A percentile compares a stretch with the other conserved stretches of the same genome.
These are phyloP conservation scores for Drosophila atripex DNA, from an alignment of 2,888 invertebrate species.

Conservation along the genomic window DNA sequence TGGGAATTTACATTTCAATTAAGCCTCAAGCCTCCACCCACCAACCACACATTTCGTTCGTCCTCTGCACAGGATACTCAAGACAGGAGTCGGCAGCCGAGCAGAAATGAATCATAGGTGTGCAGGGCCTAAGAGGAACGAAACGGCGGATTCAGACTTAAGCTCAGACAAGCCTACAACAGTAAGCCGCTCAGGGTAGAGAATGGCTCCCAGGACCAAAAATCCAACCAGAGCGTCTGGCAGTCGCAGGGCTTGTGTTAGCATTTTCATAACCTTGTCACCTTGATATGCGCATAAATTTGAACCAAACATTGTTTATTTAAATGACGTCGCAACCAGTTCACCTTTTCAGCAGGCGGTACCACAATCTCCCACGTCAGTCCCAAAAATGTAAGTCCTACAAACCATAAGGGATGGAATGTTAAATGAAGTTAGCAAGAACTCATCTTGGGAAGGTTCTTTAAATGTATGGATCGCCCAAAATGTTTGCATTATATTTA, in stretches of 20 bases:
- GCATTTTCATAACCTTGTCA: slow-evolving; percentile 79
- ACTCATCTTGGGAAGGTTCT: neutral
- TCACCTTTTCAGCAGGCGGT: slow-evolving; percentile 18
- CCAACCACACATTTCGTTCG: slow-evolving; percentile 19
- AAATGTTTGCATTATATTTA: neutral
- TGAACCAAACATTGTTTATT: slow-evolving; percentile 78
- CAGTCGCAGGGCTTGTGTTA: slow-evolving; percentile 48
- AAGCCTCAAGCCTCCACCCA: slow-evolving; percentile 36
- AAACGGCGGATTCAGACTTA: slow-evolving; percentile 18
- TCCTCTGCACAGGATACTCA: slow-evolving; percentile 35
- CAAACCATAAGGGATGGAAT: neutral
- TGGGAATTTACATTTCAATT: slow-evolving; percentile 74
- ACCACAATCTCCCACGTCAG: slow-evolving; percentile 8
- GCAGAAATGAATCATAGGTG: slow-evolving; percentile 50
- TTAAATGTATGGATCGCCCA: neutral
- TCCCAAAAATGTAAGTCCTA: slow-evolving; percentile 31
- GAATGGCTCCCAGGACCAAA: neutral
- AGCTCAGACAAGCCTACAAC: slow-evolving; percentile 23
- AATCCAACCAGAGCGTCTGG: slow-evolving; percentile 17
- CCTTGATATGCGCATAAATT: slow-evolving; percentile 80
- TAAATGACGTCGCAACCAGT: slow-evolving; percentile 67
- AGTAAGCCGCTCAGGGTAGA: slow-evolving; percentile 26
- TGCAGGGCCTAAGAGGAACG: slow-evolving; percentile 30
- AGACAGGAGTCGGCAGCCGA: neutral
- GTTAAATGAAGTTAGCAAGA: slow-evolving; percentile 1